Evolutionary conservation across 2,888 invertebrate species (phyloP).

Genomic region (Mesochorus sp.): DNA sequence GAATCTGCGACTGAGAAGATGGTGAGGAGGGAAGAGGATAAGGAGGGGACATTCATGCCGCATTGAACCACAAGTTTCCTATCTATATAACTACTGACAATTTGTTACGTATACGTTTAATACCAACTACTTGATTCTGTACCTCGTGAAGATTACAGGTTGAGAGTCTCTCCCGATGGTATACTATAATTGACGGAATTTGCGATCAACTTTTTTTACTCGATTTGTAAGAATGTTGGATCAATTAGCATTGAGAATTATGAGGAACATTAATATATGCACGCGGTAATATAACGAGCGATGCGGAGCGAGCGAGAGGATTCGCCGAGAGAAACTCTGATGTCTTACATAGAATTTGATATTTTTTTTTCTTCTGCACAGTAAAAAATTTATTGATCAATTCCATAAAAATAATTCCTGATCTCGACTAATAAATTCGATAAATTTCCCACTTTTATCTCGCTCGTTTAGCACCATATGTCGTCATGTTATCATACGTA

Average conservation of each 20-base stretch:
- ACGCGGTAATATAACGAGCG: neutral
- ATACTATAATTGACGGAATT: constrained; percentile 38
- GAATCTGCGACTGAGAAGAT: too few relatives aligned
- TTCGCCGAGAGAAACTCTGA: neutral
- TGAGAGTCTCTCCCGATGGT: constrained; percentile 25
- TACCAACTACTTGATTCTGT: constrained; percentile 6
- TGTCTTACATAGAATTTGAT: neutral
- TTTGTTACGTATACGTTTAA: constrained; percentile 45
- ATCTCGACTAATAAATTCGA: too few relatives aligned
- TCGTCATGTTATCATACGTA: too few relatives aligned
- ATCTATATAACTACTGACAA: constrained; percentile 29
- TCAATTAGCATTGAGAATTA: constrained; percentile 41
- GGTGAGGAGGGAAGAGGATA: too few relatives aligned
- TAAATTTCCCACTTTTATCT: neutral
- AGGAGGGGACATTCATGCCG: constrained; percentile 27
- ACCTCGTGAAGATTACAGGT: constrained; percentile 10
- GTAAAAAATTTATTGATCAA: too few relatives aligned
- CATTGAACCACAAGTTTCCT: constrained; percentile 36
- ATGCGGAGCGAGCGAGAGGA: neutral
- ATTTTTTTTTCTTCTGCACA: neutral
- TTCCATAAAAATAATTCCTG: too few relatives aligned
- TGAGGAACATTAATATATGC: neutral
- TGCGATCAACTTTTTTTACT: neutral
- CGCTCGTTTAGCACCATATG: neutral
- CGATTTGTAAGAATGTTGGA: constrained; percentile 16